Conservation (phyloP, 2,888 invertebrate genomes). For the Pomacea canaliculata region DNA sequence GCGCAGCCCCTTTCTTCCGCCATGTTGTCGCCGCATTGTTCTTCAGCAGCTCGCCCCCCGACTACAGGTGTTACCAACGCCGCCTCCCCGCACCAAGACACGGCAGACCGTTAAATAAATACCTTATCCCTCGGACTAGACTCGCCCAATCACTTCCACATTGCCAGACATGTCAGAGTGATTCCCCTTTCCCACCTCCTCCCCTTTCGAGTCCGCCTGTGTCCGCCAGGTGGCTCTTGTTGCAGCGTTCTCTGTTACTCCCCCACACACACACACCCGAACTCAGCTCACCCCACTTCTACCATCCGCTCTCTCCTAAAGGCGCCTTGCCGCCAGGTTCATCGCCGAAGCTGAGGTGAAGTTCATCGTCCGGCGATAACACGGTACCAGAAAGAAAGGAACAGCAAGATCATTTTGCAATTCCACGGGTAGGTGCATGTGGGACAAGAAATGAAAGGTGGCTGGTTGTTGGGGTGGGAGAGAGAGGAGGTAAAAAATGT, state of each 20-base stretch:
- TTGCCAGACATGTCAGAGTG: conserved; percentile 1
- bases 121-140: background rate
- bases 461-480: too few species aligned
- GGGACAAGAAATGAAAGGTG: too few species aligned
- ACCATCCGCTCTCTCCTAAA: too few species aligned
- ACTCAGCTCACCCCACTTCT: too few species aligned
- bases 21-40: background rate
- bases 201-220: background rate
- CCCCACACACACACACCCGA: background rate
- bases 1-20: background rate
- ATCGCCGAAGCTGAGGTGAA: too few species aligned
- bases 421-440: too few species aligned
- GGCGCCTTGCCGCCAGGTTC: too few species aligned
- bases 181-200: background rate
- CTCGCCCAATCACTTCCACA: conserved; percentile 9
- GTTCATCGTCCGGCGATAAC: too few species aligned
- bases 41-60: background rate
- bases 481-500: too few species aligned
- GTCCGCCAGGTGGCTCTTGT: conserved; percentile 12
- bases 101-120: background rate
- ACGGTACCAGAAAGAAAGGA: too few species aligned
- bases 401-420: too few species aligned
- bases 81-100: background rate
- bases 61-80: background rate
- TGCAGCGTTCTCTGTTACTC: background rate